Conservation (phyloP, 2,797 vertebrate species). For the Cryptoblepharus egeriae region DNA sequence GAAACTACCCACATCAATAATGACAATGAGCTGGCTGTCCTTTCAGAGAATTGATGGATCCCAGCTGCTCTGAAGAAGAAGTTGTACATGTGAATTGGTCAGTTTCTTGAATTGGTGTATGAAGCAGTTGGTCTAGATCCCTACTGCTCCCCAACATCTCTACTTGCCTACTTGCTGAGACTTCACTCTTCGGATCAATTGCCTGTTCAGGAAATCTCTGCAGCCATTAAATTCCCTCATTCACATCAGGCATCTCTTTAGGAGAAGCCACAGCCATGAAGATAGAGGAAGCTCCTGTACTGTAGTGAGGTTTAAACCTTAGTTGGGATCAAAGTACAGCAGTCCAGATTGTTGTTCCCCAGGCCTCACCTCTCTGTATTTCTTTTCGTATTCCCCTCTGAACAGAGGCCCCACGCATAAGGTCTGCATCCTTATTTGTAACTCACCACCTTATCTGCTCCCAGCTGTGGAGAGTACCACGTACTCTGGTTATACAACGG, state of each 20-base stretch:
- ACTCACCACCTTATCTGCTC: conserved; percentile 91
- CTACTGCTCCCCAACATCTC: too few relatives aligned
- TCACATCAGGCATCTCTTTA: background rate
- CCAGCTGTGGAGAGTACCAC: conserved; percentile 93
- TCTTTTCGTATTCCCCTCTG: background rate
- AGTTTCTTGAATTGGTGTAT: too few relatives aligned
- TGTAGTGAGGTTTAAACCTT: background rate
- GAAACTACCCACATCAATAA: too few relatives aligned
- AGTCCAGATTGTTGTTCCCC: background rate
- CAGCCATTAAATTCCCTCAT: too few relatives aligned
- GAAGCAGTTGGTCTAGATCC: too few relatives aligned
- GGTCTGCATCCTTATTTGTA: conserved; percentile 91
- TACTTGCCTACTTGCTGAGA: background rate
- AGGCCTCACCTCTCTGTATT: background rate
- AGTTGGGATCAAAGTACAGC: background rate
- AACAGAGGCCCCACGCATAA: conserved; percentile 81
- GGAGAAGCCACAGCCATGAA: background rate
- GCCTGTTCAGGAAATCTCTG: background rate
- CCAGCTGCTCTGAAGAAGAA: too few relatives aligned
- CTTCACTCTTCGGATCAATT: background rate
- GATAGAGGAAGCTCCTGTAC: background rate
- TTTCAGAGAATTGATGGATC: too few relatives aligned
- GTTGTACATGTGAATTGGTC: too few relatives aligned
- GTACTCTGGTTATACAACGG: conserved; percentile 90
- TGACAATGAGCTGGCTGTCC: too few relatives aligned